A percentile compares a stretch with the other conserved stretches of the same genome.
Conservation (phyloP, 2,888 invertebrate species). For the Chrysomela aeneicollis region DNA sequence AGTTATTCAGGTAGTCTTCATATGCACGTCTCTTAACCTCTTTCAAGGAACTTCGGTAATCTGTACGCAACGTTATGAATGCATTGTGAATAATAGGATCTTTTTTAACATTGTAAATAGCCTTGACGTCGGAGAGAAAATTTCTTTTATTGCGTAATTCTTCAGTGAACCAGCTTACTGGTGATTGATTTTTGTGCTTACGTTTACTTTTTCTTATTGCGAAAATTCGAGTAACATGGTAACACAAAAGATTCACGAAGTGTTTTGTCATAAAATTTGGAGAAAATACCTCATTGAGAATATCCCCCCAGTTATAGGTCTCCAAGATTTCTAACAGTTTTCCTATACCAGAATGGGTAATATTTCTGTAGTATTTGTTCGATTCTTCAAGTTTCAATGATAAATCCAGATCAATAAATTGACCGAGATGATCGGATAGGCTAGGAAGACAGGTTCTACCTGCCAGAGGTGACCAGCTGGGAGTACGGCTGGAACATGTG, state of each 20-base stretch:
- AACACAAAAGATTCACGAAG: neutral
- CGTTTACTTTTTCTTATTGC: neutral
- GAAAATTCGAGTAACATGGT: neutral
- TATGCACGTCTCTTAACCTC: neutral
- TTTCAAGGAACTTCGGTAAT: neutral
- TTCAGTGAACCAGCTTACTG: constrained; percentile 10
- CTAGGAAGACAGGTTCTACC: constrained; percentile 66
- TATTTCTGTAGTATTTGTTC: neutral
- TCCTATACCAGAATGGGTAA: neutral
- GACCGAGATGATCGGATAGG: neutral
- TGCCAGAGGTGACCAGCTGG: constrained; percentile 64
- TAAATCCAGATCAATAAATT: neutral
- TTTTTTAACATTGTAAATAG: constrained; percentile 4
- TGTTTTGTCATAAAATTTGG: neutral
- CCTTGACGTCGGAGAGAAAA: neutral
- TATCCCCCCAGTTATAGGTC: neutral
- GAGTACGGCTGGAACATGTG: constrained; percentile 70
- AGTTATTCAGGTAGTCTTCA: constrained; percentile 1
- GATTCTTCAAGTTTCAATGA: neutral
- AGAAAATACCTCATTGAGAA: neutral
- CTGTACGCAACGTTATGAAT: neutral
- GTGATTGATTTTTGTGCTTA: neutral
- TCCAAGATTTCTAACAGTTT: neutral
- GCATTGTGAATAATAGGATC: constrained; percentile 8
- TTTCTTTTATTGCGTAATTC: neutral